Conservation (phyloP, 2,113 vertebrate genomes). For the Caranx ignobilis region DNA sequence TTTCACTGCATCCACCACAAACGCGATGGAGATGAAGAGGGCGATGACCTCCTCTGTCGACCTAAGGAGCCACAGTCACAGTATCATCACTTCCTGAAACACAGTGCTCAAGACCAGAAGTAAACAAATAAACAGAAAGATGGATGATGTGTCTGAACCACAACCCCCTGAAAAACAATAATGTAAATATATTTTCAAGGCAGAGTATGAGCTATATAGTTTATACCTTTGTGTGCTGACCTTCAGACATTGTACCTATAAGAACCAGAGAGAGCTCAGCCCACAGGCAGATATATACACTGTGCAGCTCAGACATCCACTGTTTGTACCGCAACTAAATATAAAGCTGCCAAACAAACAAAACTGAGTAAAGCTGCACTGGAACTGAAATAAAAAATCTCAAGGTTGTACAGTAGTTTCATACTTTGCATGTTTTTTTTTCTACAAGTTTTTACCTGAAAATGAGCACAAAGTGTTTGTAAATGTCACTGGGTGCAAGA, state of each 20-base stretch:
- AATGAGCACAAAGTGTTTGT: no score
- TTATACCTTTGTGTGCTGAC: neutral
- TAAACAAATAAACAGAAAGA: neutral
- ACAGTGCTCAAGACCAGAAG: neutral
- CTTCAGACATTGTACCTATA: neutral
- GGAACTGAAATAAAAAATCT: neutral
- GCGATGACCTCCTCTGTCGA: slow-evolving; percentile 98
- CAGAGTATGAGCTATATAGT: neutral
- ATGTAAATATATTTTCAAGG: neutral
- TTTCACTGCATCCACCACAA: slow-evolving; percentile 95
- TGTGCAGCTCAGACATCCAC: neutral
- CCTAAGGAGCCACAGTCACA: slow-evolving; percentile 77
- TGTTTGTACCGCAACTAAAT: no score
- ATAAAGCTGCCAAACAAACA: no score
- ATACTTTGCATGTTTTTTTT: neutral
- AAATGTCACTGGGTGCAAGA: no score
- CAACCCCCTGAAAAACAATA: neutral
- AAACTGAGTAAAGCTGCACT: no score
- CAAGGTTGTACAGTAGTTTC: neutral
- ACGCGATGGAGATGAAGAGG: slow-evolving; percentile 96
- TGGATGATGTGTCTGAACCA: neutral
- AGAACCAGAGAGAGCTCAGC: neutral
- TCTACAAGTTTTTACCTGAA: no score
- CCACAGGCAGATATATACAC: neutral
- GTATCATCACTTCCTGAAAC: neutral